phyloP scores from a whole-genome alignment of 2,888 invertebrate genomes.

The Gortyna flavago region DNA sequence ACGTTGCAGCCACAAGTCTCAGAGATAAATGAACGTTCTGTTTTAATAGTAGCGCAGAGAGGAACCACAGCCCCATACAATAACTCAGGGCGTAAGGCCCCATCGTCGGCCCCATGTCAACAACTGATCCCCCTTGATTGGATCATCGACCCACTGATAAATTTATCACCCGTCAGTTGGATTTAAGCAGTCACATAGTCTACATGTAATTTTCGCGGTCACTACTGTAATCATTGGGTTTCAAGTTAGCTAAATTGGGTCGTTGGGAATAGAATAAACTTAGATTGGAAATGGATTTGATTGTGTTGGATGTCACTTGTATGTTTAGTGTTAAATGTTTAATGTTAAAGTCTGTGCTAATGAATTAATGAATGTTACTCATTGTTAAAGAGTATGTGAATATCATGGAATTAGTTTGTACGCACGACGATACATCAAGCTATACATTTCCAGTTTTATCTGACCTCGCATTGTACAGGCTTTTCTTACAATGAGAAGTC shows the following conservation, averaged over 20 bases:
- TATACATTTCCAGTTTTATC: too few relatives aligned
- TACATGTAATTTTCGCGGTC: conserved; percentile 53
- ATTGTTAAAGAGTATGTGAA: background rate
- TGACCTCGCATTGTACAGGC: too few relatives aligned
- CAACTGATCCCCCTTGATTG: conserved; percentile 68
- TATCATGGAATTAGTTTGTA: background rate
- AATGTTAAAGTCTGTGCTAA: background rate
- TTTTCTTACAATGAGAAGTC: too few relatives aligned
- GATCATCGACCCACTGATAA: conserved; percentile 67
- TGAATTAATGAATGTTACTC: background rate
- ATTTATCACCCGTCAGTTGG: conserved; percentile 60
- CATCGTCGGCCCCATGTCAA: conserved; percentile 65
- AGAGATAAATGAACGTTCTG: conserved; percentile 48
- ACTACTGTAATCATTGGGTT: conserved; percentile 33
- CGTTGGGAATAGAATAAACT: background rate
- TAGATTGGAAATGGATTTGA: conserved; percentile 1
- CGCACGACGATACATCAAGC: too few relatives aligned
- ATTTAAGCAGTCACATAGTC: conserved; percentile 48
- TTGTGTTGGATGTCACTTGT: background rate
- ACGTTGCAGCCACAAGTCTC: conserved; percentile 8
- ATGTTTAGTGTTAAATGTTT: background rate
- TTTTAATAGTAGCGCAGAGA: conserved; percentile 54
- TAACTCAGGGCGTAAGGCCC: conserved; percentile 63
- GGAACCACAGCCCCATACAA: conserved; percentile 49
- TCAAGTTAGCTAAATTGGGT: conserved; percentile 18